Evolutionary conservation across 2,113 vertebrate genomes (phyloP).

Genomic region (Ancistrus triradiatus): DNA sequence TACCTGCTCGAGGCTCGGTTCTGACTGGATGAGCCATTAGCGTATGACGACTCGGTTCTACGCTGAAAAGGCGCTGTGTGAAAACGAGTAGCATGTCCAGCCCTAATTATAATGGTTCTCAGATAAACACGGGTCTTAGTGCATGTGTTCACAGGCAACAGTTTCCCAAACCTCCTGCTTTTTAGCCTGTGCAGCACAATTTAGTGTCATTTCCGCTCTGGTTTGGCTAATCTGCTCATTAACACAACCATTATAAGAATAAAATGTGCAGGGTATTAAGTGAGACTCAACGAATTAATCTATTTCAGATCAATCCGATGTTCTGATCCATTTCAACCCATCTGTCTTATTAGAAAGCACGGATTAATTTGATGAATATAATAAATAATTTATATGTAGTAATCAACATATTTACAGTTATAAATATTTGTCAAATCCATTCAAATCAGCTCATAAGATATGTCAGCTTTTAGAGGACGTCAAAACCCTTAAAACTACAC

Average conservation of each 20-base stretch:
- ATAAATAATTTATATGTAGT: no score
- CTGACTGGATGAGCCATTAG: constrained; percentile 41
- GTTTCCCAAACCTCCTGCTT: background rate
- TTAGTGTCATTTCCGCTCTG: background rate
- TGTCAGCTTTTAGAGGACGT: no score
- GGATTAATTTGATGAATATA: no score
- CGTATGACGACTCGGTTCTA: constrained; percentile 30
- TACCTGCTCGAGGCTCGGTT: constrained; percentile 44
- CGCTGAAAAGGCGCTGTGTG: background rate
- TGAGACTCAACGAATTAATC: no score
- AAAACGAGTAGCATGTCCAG: constrained; percentile 4
- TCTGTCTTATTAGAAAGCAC: no score
- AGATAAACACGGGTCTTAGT: background rate
- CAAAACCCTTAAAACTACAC: no score
- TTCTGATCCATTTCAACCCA: no score
- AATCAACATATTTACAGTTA: no score
- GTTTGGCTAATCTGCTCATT: background rate
- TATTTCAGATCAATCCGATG: no score
- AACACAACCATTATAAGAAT: background rate
- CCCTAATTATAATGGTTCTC: constrained; percentile 42
- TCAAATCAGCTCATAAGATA: no score
- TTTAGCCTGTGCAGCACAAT: background rate
- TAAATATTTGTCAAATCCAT: no score
- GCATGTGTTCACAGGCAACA: background rate
- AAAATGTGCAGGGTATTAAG: no score